These are phyloP conservation scores for Hyposoter dolosus DNA, from an alignment of 2,888 invertebrate species.

Conservation along the genomic window DNA sequence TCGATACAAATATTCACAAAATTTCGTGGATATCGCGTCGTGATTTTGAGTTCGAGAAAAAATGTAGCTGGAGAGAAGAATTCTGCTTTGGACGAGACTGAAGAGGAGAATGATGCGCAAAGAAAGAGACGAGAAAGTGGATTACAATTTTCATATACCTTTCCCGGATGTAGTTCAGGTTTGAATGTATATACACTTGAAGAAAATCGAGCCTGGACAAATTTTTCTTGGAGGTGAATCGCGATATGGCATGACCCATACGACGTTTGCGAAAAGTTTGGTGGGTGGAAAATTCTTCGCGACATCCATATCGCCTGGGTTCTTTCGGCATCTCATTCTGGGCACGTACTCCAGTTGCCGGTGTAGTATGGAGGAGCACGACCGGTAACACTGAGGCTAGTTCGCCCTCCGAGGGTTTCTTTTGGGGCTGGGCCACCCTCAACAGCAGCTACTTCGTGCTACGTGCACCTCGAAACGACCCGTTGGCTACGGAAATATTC, in stretches of 20 bases:
- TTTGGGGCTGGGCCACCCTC: slow-evolving; percentile 51
- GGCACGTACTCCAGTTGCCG: slow-evolving; percentile 60
- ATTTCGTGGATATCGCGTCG: neutral
- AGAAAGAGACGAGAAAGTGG: neutral
- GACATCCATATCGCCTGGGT: slow-evolving; percentile 51
- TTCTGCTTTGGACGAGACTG: neutral
- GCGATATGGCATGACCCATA: slow-evolving; percentile 39
- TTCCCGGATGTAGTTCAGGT: neutral
- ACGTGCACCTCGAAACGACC: slow-evolving; percentile 49
- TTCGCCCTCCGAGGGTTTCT: slow-evolving; percentile 49
- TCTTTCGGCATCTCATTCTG: slow-evolving; percentile 47
- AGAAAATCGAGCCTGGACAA: slow-evolving; percentile 46
- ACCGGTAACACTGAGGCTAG: slow-evolving; percentile 29
- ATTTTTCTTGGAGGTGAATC: slow-evolving; percentile 37
- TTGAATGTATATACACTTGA: slow-evolving; percentile 14
- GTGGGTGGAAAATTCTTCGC: slow-evolving; percentile 52
- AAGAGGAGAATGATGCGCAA: neutral
- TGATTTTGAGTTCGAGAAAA: neutral
- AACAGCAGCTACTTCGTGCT: slow-evolving; percentile 56
- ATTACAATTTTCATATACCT: neutral
- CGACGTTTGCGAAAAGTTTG: slow-evolving; percentile 61
- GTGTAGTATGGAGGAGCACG: slow-evolving; percentile 36
- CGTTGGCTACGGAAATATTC: slow-evolving; percentile 41
- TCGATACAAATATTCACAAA: neutral
- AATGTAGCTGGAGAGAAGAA: neutral